Evolutionary conservation across 2,113 vertebrate species (phyloP), one percentile per base, ranked within the genome.

Genomic region (Pachyramphus minor): DNA sequence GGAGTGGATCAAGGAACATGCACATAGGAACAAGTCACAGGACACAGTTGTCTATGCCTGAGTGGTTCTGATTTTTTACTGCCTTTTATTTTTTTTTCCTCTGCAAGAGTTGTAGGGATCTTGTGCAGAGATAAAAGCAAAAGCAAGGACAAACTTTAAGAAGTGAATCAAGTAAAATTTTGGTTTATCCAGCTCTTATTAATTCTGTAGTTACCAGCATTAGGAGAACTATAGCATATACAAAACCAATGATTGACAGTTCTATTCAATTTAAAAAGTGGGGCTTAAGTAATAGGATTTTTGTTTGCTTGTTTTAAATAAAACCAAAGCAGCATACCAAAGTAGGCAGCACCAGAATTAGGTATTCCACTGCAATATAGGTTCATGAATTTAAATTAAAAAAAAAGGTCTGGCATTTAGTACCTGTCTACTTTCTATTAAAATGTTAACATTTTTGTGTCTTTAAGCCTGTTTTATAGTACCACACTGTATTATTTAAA

Each of bases 321-420:
- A 93, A 92, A 89, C n/a, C n/a, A 35, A 87, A 64, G 50, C 39
- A 79, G 81, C 94, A 76, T 89, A 68, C 41, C n/a, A 49, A 67
- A 92, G 74, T 10, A 76, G 73, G 62, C 49, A 82, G 63, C 18
- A 68, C 24, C 41, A 87, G 52, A 91, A 84, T 82, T 84, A 79
- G 13, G 35, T 56, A 93, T 94, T 87, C 75, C 41, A 56, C 49
- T 89, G 78, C 42, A 82, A 25, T 60, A 60, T 19, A 58, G 56
- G n/a, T 64, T 89, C 80, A 86, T 92, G 37, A 89, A 84, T 95
- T 87, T 94, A 87, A 84, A 89, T 69, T 64, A n/a, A 77, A 55
- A 75, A 66, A 42, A 49, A 76, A 62, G 79, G 31, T 67, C 59
- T 89, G 68, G 20, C n/a, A 66, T 72, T 84, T 41, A 87, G n/a